Conservation (phyloP, 2,888 invertebrate species). For the Drosophila pseudotalamancana region DNA sequence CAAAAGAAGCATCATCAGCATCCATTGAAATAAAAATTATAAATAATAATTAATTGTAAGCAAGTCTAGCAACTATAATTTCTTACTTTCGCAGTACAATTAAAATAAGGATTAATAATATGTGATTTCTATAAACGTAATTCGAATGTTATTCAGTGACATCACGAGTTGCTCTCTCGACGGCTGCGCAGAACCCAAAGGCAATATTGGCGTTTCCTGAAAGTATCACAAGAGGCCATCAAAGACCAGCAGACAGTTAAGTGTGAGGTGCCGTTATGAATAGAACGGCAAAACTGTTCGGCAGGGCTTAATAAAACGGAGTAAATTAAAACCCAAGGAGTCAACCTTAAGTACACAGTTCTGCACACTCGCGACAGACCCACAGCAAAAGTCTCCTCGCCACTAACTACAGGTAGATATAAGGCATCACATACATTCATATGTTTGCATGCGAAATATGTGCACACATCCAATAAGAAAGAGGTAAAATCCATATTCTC, state of each 20-base stretch:
- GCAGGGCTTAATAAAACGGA: slow-evolving; percentile 29
- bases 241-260: slow-evolving; percentile 57
- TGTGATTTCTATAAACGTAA: not conserved
- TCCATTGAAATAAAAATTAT: no score
- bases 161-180: slow-evolving; percentile 9
- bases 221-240: slow-evolving; percentile 40
- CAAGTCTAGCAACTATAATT: no score
- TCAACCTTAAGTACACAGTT: slow-evolving; percentile 44
- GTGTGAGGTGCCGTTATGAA: slow-evolving; percentile 65
- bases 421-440: slow-evolving; percentile 2
- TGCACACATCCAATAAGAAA: not conserved
- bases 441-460: not conserved
- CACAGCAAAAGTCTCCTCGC: slow-evolving; percentile 34
- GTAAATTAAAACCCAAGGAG: slow-evolving; percentile 34
- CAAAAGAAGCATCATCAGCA: no score
- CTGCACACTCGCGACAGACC: slow-evolving; percentile 40
- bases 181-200: slow-evolving; percentile 45
- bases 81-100: no score
- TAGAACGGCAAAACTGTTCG: slow-evolving; percentile 54
- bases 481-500: not conserved
- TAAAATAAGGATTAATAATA: no score
- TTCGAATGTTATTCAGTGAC: not conserved
- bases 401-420: slow-evolving; percentile 26
- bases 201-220: slow-evolving; percentile 31
- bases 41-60: no score